Evolutionary conservation across 2,797 vertebrate genomes (phyloP).

Genomic region (Adrianichthys oophorus): DNA sequence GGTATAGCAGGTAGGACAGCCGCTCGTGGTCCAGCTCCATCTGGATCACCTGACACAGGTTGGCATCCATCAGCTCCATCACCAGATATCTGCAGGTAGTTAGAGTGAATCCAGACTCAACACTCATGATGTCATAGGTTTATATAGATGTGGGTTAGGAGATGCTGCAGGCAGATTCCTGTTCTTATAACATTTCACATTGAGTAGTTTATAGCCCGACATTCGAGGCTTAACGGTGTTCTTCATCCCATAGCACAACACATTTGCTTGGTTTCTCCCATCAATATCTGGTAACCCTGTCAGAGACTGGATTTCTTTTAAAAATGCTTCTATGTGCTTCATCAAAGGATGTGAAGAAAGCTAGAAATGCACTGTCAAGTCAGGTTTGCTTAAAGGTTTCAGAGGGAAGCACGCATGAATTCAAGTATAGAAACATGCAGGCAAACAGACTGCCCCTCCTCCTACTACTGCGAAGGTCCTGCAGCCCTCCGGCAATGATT

Average conservation of each 20-base stretch:
- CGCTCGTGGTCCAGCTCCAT: constrained; percentile 98
- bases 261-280: too few species aligned
- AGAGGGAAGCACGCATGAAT: constrained; percentile 1
- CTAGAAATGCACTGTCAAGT: background rate
- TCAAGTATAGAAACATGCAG: constrained; percentile 23
- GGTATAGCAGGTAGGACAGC: constrained; percentile 98
- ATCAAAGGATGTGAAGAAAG: background rate
- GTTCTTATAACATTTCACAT: constrained; percentile 1
- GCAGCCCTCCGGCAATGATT: constrained; percentile 56
- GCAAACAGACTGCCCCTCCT: constrained; percentile 37
- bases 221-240: too few species aligned
- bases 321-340: background rate
- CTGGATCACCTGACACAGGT: constrained; percentile 99
- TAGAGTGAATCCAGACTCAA: background rate
- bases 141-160: too few species aligned
- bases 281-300: too few species aligned
- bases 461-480: constrained; percentile 23
- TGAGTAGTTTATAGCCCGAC: too few species aligned
- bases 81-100: constrained; percentile 88
- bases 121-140: background rate
- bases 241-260: too few species aligned
- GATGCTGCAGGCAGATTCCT: constrained; percentile 1
- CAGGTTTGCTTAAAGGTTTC: background rate
- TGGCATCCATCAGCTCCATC: constrained; percentile 99
- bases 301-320: too few species aligned